Evolutionary conservation across 2,888 invertebrate genomes (phyloP), one percentile per base, ranked within the genome.

Genomic region (Ellobium chinense): DNA sequence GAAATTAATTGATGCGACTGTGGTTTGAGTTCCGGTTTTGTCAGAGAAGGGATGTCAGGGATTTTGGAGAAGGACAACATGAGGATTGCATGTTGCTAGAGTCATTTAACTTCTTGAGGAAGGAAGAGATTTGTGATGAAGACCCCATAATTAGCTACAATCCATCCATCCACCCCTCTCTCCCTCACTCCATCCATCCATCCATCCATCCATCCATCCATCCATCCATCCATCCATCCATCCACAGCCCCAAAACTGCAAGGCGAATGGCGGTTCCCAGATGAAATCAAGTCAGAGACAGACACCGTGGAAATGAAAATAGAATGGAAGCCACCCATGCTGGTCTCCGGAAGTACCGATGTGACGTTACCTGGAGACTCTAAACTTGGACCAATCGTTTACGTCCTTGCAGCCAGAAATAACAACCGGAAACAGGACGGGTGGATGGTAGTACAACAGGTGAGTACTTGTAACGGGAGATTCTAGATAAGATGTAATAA

Each of bases 371-470:
- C 46, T 37, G 36, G 24, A 21, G 9, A 12, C 3, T 3, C 56
- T 2, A 29, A 65, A 5, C 31, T 27, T n/a, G 78, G 78, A 12
- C 78, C 78, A 2, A 69, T 78, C 24, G 62, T 78, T 7, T 78
- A 78, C 34, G 70, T 78, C 31, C 78, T 78, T 21, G 37, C 60
- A 14, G 56, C 78, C 39, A 58, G 78, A 56, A 78, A 78, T 36
- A 60, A 31, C 29, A 78, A 78, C 69, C 37, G 46, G 24, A 58
- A 36, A n/a, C 58, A 62, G 9, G 78, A 78, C 12, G 78, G 78
- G 5, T 78, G 78, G 78, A 34, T 34, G n/a, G 62, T 78, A 29
- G 62, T 78, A 2, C 37, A 58, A 29, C 46, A 69, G 78, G 78
- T 78, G 27, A 69, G 78, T 58, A 24, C 18, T 12, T 65, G n/a